Base-by-base conservation (phyloP, 2,113 vertebrate genomes). In the Hippoglossus stenolepis region DNA sequence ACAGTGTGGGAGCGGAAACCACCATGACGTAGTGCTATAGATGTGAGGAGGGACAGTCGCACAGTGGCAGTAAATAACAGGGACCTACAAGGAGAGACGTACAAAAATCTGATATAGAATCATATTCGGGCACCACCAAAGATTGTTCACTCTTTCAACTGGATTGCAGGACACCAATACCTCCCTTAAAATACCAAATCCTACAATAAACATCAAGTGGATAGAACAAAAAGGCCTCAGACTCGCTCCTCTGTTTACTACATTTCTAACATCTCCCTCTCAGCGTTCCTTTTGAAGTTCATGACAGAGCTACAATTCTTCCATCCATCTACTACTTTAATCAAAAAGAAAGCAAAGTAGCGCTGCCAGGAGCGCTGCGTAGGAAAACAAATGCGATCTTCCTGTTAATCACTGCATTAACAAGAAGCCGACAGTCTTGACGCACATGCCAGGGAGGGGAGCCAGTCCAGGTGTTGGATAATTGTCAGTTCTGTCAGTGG, bases 361-460 rank as follows among this genome's bases (percentile, higher is more conserved):
- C 4, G 65, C 82, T 80, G 84, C 83, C 88, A 85, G 78, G 72
- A 87, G 87, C 84, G 85, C 76, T 43, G 80, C 81, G 78, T 66
- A 53, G 64, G 66, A 84, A 91, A 91, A 91, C 78, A 90, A 91
- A 89, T 72, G 79, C 78, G 75, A 85, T 84, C 77, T 86, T 85
- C 75, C 81, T 89, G 81, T 92, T 92, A 90, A 90, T 92, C 88
- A 90, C 81, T 80, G 79, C 75, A 87, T 89, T 92, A 91, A 87
- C 84, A 89, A 88, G 61, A 89, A 73, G 84, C 80, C 63, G 70
- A 87, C 90, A 84, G 80, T 85, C 77, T 73, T 82, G 86, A 90
- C 77, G 65, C 79, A 78, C 75, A 75, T 76, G 70, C 74, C 73
- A 75, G 77, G 73, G 77, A 80, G 62, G 67, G 45, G 59, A 90